Evolutionary conservation across 2,797 vertebrate species (phyloP).

Genomic region (Callimico goeldii): DNA sequence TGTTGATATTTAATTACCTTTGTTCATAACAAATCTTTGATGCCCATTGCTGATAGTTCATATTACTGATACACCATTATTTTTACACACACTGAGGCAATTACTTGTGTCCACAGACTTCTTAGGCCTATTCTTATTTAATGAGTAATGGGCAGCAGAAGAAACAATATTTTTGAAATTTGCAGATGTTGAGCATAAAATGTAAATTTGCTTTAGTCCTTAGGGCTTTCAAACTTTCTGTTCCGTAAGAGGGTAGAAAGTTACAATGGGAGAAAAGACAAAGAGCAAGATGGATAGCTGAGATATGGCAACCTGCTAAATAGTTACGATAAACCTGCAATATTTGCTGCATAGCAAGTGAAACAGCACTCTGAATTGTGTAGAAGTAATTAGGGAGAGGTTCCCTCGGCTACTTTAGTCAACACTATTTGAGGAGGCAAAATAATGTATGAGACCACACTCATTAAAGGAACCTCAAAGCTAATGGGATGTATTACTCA

Average conservation of each 20-base stretch:
- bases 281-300: constrained; percentile 43
- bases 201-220: constrained; percentile 28
- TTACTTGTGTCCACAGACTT: constrained; percentile 13
- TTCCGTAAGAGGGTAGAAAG: background rate
- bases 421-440: constrained; percentile 60
- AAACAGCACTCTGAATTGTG: constrained; percentile 57
- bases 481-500: constrained; percentile 47
- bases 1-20: constrained; percentile 44
- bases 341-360: constrained; percentile 27
- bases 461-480: constrained; percentile 75
- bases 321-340: constrained; percentile 54
- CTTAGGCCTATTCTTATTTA: constrained; percentile 40
- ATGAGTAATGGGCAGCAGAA: constrained; percentile 35
- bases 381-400: constrained; percentile 67
- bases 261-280: constrained; percentile 50
- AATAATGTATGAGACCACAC: constrained; percentile 59
- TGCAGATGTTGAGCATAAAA: constrained; percentile 50
- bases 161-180: constrained; percentile 64
- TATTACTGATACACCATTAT: constrained; percentile 45
- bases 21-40: constrained; percentile 49
- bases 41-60: constrained; percentile 24
- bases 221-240: constrained; percentile 37
- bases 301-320: constrained; percentile 68
- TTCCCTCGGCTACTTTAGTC: constrained; percentile 63
- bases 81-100: constrained; percentile 32